Evolutionary conservation across 2,113 vertebrate species (phyloP), one percentile per base, ranked within the genome.

Genomic region (Pavo muticus): DNA sequence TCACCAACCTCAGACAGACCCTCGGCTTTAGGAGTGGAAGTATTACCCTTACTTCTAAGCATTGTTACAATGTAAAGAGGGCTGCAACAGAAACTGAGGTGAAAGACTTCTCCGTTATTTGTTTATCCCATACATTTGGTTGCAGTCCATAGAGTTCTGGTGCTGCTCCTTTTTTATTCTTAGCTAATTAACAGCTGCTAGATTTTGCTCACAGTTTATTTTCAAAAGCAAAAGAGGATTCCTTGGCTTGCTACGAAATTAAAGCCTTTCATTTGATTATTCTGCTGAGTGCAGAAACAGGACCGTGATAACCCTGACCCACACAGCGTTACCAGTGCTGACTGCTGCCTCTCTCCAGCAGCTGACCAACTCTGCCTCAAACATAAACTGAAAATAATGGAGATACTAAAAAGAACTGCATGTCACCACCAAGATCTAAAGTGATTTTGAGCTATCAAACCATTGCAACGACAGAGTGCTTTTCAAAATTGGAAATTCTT

Each of bases 181-280:
- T 78, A 57, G 75, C 67, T 88, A 94, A 86, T 91, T 85, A 86
- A 68, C 50, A 88, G 57, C 52, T 88, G 67, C 57, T 47, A 40
- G 71, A 75, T 79, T 75, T 75, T 78, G 90, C 76, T 70, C 84
- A 84, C 44, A 64, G 65, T 77, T 29, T 61, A 18, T 39, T 88
- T 93, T 52, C 75, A 40, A 93, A 82, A 79, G 68, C 68, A 68
- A 32, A n/a, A 63, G 68, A 88, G 63, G 63, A 88, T 78, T 68
- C 35, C 63, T 86, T 86, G 72, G 68, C 68, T 91, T 47, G 37
- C 88, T 93, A 88, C 18, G 68, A 93, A 83, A 83, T 79, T 52
- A 79, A 93, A 83, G 63, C 59, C 79, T 83, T 83, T 79, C 52
- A 47, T 63, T 86, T 40, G 68, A 79, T 35, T 73, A 72, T 74